Conservation (phyloP, 2,113 vertebrate species). For the Clupea harengus region DNA sequence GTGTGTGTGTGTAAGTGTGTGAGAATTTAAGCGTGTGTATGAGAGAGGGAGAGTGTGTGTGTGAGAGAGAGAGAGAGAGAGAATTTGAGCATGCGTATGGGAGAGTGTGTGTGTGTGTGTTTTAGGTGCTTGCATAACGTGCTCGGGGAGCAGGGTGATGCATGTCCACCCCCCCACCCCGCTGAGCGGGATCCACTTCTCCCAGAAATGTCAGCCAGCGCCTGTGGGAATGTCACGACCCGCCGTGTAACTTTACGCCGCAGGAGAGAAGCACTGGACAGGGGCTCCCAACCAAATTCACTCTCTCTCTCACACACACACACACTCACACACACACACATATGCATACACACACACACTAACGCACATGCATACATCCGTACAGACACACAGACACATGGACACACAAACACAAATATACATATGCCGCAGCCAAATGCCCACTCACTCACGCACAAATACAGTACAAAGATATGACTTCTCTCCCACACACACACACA, state of each 20-base stretch:
- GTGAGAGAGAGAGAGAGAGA: not conserved
- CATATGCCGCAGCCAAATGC: slow-evolving; percentile 49
- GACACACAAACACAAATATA: slow-evolving; percentile 37
- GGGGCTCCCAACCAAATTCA: not conserved
- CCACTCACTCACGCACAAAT: not conserved
- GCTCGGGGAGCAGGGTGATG: not conserved
- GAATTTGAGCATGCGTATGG: not conserved
- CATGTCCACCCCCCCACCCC: not conserved
- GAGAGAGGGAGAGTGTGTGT: not conserved
- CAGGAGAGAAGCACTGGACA: not conserved
- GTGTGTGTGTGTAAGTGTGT: slow-evolving; percentile 10
- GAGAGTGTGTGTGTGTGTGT: slow-evolving; percentile 21
- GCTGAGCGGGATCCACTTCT: slow-evolving; percentile 24
- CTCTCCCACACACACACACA: no score
- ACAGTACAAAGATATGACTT: no score
- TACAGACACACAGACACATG: not conserved
- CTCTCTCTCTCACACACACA: slow-evolving; percentile 5
- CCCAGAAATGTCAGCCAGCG: slow-evolving; percentile 32
- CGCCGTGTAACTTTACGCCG: slow-evolving; percentile 16
- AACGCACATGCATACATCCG: not conserved
- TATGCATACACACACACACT: not conserved
- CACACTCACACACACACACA: not conserved
- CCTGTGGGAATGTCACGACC: slow-evolving; percentile 24
- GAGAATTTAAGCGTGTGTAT: slow-evolving; percentile 11
- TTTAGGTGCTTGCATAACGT: slow-evolving; percentile 27